These are phyloP conservation scores for Vanessa tameamea DNA, from an alignment of 1,140 invertebrate genomes.

Conservation along the genomic window DNA sequence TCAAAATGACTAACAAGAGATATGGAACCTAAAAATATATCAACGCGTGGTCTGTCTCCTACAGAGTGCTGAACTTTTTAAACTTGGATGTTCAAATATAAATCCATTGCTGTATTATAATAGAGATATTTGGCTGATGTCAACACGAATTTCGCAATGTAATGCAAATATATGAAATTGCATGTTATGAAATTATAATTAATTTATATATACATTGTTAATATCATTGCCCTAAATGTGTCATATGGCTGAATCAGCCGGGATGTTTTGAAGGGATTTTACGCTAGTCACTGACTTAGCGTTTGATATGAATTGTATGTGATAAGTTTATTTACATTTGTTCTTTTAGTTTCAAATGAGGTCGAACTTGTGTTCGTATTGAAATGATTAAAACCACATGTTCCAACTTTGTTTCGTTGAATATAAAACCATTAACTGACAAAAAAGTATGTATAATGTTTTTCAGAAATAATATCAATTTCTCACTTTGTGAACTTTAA, in stretches of 20 bases:
- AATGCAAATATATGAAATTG: neutral
- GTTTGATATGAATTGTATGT: neutral
- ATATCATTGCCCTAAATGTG: conserved; percentile 59
- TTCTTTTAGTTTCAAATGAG: no score
- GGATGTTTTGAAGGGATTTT: conserved; percentile 43
- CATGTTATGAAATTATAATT: conserved; percentile 1
- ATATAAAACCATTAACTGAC: no score
- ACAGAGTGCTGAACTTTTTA: conserved; percentile 2
- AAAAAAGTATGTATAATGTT: no score
- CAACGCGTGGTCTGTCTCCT: conserved; percentile 54
- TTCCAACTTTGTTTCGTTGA: no score
- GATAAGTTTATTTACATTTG: no score
- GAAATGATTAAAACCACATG: no score
- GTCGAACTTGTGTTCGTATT: no score
- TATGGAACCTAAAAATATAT: conserved; percentile 62
- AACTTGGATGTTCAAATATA: neutral
- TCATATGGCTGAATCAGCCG: conserved; percentile 52
- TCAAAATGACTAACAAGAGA: conserved; percentile 60
- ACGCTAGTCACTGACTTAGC: conserved; percentile 2
- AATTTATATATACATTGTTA: neutral
- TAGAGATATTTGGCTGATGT: neutral
- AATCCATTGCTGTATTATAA: conserved; percentile 7
- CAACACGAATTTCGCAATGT: neutral
- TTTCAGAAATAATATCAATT: no score
- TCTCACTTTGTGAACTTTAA: no score